Evolutionary conservation across 2,113 vertebrate genomes (phyloP).

Genomic region (Beaufortia kweichowensis): DNA sequence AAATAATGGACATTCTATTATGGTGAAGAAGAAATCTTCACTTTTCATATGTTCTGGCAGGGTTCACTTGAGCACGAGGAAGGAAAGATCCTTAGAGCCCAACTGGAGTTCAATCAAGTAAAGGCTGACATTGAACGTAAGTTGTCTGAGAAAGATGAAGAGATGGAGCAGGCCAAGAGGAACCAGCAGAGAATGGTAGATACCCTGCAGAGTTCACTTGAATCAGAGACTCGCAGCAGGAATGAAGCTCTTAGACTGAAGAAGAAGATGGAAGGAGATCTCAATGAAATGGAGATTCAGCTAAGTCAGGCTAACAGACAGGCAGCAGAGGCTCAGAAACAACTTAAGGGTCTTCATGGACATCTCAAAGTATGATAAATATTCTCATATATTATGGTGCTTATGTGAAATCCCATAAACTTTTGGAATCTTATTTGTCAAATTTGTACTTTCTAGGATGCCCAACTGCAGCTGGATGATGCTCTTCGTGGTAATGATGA

Average conservation of each 20-base stretch:
- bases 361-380: slow-evolving; percentile 34
- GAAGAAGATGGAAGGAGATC: slow-evolving; percentile 78
- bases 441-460: slow-evolving; percentile 66
- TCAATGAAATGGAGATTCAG: slow-evolving; percentile 78
- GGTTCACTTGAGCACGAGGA: slow-evolving; percentile 88
- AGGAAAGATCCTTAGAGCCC: slow-evolving; percentile 85
- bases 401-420: slow-evolving; percentile 51
- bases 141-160: slow-evolving; percentile 54
- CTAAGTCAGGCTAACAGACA: slow-evolving; percentile 75
- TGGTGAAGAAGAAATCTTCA: no score
- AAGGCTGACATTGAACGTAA: slow-evolving; percentile 67
- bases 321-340: slow-evolving; percentile 77
- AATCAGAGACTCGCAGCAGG: slow-evolving; percentile 56
- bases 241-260: slow-evolving; percentile 78
- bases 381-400: neutral
- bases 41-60: slow-evolving; percentile 57
- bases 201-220: slow-evolving; percentile 54
- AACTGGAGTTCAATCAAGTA: slow-evolving; percentile 85
- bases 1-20: neutral
- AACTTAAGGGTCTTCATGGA: slow-evolving; percentile 67
- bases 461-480: slow-evolving; percentile 80
- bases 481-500: slow-evolving; percentile 74
- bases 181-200: slow-evolving; percentile 55
- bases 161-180: slow-evolving; percentile 56
- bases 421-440: no score